Evolutionary conservation across 2,797 vertebrate species (phyloP).

Genomic region (Coregonus sp.): DNA sequence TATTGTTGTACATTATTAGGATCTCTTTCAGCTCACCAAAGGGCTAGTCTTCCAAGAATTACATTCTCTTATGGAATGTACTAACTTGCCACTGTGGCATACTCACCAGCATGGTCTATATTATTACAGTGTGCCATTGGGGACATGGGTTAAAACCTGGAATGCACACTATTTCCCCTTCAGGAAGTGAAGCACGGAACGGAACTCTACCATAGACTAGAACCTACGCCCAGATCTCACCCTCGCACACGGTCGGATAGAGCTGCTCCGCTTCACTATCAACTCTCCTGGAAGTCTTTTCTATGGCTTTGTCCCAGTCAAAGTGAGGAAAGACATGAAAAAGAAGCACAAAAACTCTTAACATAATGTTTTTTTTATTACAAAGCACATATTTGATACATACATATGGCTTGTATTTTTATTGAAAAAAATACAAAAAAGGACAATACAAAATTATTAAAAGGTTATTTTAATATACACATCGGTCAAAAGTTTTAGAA

Average conservation of each 20-base stretch:
- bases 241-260: conserved; percentile 41
- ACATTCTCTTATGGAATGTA: no score
- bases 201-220: conserved; percentile 38
- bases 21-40: background rate
- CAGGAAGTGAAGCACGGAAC: conserved; percentile 69
- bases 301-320: no score
- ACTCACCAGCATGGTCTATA: no score
- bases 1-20: no score
- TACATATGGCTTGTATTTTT: conserved; percentile 38
- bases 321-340: background rate
- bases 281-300: conserved; percentile 4
- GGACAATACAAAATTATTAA: conserved; percentile 62
- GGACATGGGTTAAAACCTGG: conserved; percentile 68
- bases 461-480: conserved; percentile 30
- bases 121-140: conserved; percentile 65
- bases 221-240: conserved; percentile 63
- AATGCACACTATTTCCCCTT: conserved; percentile 75
- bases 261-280: conserved; percentile 20
- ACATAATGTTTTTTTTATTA: conserved; percentile 40
- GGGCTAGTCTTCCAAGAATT: background rate
- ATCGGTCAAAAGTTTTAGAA: no score
- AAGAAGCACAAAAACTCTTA: conserved; percentile 9
- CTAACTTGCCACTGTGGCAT: no score
- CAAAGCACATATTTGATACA: conserved; percentile 51
- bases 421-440: conserved; percentile 55